Conservation (phyloP, 2,888 invertebrate genomes). For the Bimastos eiseni region DNA sequence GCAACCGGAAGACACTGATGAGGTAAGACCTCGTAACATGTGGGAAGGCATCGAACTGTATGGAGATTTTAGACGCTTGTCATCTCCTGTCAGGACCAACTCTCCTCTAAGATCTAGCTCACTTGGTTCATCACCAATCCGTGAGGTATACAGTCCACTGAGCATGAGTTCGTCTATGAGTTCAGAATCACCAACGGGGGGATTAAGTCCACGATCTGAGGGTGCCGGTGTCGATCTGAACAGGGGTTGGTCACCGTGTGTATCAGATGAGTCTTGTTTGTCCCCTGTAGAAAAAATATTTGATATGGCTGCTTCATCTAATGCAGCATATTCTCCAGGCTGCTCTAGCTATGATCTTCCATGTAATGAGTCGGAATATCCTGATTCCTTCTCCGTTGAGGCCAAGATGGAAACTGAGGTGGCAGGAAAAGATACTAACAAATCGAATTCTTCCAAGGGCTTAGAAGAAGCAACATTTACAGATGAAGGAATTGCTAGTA, state of each 20-base stretch:
- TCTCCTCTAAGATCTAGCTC: neutral
- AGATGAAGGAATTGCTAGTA: conserved; percentile 15
- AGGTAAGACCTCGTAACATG: neutral
- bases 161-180: neutral
- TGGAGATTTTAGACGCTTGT: neutral
- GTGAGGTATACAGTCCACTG: neutral
- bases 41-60: conserved; percentile 21
- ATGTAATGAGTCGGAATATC: neutral
- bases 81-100: neutral
- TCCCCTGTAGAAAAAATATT: neutral
- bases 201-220: neutral
- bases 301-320: neutral
- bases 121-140: neutral
- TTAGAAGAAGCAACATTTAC: neutral
- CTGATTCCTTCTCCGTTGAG: neutral
- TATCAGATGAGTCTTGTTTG: neutral
- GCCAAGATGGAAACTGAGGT: neutral
- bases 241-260: conserved; percentile 1
- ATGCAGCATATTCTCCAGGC: neutral
- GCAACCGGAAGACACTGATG: neutral
- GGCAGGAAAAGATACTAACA: neutral
- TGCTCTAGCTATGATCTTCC: neutral
- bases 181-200: neutral
- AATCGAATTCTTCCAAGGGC: neutral
- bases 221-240: neutral